Conservation (phyloP, 2,888 invertebrate genomes). For the Drosophila greeni region DNA sequence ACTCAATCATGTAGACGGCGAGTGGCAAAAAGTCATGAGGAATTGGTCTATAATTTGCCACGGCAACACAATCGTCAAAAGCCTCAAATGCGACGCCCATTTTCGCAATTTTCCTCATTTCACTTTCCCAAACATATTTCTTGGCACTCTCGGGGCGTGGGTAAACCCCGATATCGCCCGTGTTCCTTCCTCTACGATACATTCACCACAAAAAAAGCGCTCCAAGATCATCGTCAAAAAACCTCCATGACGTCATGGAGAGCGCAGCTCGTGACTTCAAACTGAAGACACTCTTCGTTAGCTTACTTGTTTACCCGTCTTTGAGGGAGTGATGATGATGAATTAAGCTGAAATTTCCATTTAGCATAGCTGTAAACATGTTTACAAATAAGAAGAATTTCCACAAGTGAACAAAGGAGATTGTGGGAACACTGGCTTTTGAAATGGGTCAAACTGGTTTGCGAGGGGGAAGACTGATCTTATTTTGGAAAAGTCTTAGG, state of each 20-base stretch:
- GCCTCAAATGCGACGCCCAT: constrained; percentile 27
- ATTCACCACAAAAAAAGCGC: constrained; percentile 2
- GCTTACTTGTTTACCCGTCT: constrained; percentile 8
- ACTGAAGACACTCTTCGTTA: constrained; percentile 15
- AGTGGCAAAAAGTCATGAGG: constrained; percentile 38
- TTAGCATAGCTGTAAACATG: constrained; percentile 58
- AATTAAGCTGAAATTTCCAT: constrained; percentile 42
- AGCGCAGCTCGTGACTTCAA: constrained; percentile 51
- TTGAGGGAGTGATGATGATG: constrained; percentile 7
- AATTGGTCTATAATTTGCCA: constrained; percentile 49
- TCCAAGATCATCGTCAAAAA: constrained; percentile 34
- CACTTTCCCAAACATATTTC: constrained; percentile 22
- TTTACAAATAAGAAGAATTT: constrained; percentile 34
- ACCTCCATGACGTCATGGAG: constrained; percentile 55
- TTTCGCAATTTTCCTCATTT: constrained; percentile 27
- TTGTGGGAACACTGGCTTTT: background rate
- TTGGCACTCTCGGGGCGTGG: constrained; percentile 17
- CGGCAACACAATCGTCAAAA: constrained; percentile 49
- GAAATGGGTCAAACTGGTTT: constrained; percentile 23
- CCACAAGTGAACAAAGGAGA: constrained; percentile 12
- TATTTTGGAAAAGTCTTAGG: background rate
- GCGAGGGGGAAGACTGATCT: background rate
- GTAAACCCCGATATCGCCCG: constrained; percentile 8
- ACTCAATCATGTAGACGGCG: constrained; percentile 33
- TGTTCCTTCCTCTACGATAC: background rate